phyloP scores from a whole-genome alignment of 2,888 invertebrate genomes.

The Pseudococcus viburni region DNA sequence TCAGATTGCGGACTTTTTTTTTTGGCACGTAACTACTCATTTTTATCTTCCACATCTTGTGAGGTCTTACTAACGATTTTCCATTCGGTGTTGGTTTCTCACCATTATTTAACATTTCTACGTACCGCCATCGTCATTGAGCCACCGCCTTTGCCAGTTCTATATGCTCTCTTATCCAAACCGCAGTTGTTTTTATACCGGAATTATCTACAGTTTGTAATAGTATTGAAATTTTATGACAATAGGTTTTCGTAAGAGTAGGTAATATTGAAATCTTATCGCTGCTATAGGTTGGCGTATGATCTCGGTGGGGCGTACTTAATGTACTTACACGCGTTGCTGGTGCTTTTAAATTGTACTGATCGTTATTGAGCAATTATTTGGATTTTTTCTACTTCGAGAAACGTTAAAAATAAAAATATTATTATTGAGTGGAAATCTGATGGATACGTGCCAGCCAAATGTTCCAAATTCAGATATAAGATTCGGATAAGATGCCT shows the following conservation, averaged over 20 bases:
- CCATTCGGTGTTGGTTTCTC: conserved; percentile 58
- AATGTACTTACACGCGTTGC: not conserved
- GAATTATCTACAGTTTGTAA: not conserved
- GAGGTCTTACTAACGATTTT: conserved; percentile 61
- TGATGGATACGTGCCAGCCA: not conserved
- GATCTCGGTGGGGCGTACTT: not conserved
- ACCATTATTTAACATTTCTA: conserved; percentile 45
- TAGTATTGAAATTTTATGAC: too few species aligned
- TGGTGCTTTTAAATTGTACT: not conserved
- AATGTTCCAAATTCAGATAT: not conserved
- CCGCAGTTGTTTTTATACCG: not conserved
- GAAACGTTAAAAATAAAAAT: not conserved
- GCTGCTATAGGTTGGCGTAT: not conserved
- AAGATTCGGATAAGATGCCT: not conserved
- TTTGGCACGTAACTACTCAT: conserved; percentile 61
- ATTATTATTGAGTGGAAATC: not conserved
- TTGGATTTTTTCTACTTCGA: not conserved
- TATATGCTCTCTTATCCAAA: not conserved
- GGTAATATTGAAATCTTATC: not conserved
- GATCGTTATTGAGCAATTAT: not conserved
- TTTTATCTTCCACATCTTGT: conserved; percentile 60
- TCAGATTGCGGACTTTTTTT: conserved; percentile 61
- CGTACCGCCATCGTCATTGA: not conserved
- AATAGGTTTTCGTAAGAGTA: too few species aligned
- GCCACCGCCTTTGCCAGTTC: not conserved